phyloP scores from a whole-genome alignment of 2,113 vertebrate genomes.

The Trichomycterus rosablanca region DNA sequence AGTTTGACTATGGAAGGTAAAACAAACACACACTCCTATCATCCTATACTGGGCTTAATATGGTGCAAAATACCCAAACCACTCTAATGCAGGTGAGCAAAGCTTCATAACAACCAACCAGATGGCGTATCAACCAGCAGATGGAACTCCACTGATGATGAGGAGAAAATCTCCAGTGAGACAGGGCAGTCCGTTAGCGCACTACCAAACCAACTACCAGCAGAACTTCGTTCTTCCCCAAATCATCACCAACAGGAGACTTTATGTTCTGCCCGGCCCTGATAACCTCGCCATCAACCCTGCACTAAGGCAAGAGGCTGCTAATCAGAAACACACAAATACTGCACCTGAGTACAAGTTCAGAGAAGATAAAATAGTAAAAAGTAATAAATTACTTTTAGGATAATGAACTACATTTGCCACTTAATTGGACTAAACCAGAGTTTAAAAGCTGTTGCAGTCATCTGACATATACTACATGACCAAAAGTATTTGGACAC shows the following conservation, averaged over 20 bases:
- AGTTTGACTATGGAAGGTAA: constrained; percentile 52
- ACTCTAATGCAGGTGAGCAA: constrained; percentile 45
- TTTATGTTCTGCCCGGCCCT: constrained; percentile 52
- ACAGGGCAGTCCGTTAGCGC: constrained; percentile 1
- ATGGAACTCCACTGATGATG: constrained; percentile 16
- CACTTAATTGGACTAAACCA: too few relatives aligned
- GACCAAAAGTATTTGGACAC: too few relatives aligned
- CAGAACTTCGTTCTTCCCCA: constrained; percentile 57
- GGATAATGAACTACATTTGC: too few relatives aligned
- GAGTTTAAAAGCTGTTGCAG: too few relatives aligned
- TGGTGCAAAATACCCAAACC: not conserved
- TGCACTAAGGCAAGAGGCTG: constrained; percentile 52
- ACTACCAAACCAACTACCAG: constrained; percentile 59
- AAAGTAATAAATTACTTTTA: too few relatives aligned
- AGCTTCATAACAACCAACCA: constrained; percentile 50
- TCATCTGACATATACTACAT: too few relatives aligned
- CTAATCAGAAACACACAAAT: too few relatives aligned
- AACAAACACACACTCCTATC: constrained; percentile 2
- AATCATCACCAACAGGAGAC: constrained; percentile 42
- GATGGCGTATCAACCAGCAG: constrained; percentile 43
- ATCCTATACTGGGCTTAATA: not conserved
- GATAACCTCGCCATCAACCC: constrained; percentile 73
- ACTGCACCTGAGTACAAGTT: too few relatives aligned
- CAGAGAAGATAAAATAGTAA: too few relatives aligned
- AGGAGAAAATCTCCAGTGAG: constrained; percentile 18